Evolutionary conservation across 1,140 invertebrate species (phyloP).

Genomic region (Megalopta genalis): DNA sequence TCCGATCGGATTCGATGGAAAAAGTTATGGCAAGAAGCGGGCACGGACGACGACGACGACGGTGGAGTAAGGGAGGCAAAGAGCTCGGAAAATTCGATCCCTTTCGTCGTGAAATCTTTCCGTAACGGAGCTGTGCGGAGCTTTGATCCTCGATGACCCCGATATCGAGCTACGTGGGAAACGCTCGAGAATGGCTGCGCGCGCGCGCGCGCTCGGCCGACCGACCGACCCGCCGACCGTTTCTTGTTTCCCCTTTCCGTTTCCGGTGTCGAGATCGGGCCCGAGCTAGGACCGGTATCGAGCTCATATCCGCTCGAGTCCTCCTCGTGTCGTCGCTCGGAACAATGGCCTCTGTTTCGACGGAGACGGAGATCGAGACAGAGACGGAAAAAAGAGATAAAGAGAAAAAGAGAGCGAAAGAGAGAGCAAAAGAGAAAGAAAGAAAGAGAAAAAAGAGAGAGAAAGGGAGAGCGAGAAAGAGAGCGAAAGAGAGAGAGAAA

Average conservation of each 20-base stretch:
- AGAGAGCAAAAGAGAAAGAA: too few relatives aligned
- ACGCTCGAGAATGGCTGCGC: constrained; percentile 13
- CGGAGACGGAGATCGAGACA: too few relatives aligned
- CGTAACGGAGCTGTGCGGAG: constrained; percentile 16
- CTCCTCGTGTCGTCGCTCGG: background rate
- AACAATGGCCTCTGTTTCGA: too few relatives aligned
- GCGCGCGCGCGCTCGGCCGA: too few relatives aligned
- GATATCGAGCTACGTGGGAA: constrained; percentile 37
- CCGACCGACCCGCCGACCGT: too few relatives aligned
- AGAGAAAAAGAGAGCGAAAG: too few relatives aligned
- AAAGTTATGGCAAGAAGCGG: too few relatives aligned
- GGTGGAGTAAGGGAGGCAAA: background rate
- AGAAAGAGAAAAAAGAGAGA: too few relatives aligned
- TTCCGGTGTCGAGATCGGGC: background rate
- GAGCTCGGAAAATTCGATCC: background rate
- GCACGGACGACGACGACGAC: background rate
- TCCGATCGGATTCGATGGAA: background rate
- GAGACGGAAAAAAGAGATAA: too few relatives aligned
- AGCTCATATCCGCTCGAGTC: background rate
- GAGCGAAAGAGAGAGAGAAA: too few relatives aligned
- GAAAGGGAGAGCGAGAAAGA: too few relatives aligned
- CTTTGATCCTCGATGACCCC: constrained; percentile 42
- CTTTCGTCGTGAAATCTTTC: constrained; percentile 26
- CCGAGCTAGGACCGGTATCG: background rate
- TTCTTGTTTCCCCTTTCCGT: constrained; percentile 1